Evolutionary conservation across 2,888 invertebrate genomes (phyloP).

Genomic region (Alviniconcha strummeri): DNA sequence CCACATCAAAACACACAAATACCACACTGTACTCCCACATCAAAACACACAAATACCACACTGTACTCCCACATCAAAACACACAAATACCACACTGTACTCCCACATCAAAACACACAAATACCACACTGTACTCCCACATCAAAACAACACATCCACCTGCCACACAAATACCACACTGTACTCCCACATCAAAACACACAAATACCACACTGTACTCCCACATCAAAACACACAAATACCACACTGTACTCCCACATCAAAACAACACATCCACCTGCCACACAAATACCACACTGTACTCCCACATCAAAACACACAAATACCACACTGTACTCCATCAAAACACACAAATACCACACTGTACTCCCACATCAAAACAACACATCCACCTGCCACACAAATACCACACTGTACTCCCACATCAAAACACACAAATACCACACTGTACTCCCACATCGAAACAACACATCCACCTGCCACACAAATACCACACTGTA

Average conservation of each 20-base stretch:
- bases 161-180: constrained; percentile 31
- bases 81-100: no score
- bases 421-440: constrained; percentile 82
- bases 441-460: constrained; percentile 78
- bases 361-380: constrained; percentile 82
- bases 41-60: constrained; percentile 78
- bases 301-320: constrained; percentile 82
- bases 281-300: background rate
- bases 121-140: constrained; percentile 69
- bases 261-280: constrained; percentile 97
- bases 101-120: constrained; percentile 82
- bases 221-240: constrained; percentile 82
- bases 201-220: no score
- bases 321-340: constrained; percentile 71
- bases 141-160: constrained; percentile 99
- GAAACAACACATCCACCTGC: constrained; percentile 96
- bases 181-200: constrained; percentile 82
- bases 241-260: constrained; percentile 75
- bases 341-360: constrained; percentile 80
- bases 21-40: constrained; percentile 75
- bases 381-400: constrained; percentile 91
- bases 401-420: no score
- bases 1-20: constrained; percentile 1
- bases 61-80: constrained; percentile 82
- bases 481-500: background rate